Conservation (phyloP, 1,140 invertebrate genomes). For the Listronotus bonariensis region DNA sequence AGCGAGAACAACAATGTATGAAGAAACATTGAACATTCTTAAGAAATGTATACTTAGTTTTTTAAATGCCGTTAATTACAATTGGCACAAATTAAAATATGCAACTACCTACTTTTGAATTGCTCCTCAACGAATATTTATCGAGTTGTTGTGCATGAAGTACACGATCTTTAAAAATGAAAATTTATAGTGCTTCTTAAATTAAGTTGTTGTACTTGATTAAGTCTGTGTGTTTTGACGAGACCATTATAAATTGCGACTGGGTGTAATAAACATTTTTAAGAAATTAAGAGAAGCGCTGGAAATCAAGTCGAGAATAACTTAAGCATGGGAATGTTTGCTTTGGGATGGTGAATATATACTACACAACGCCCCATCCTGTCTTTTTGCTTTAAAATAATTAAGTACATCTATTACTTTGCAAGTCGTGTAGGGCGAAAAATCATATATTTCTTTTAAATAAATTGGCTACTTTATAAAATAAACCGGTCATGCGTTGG, state of each 20-base stretch:
- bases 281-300: conserved; percentile 22
- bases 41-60: too few species aligned
- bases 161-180: conserved; percentile 36
- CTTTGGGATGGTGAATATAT: not conserved
- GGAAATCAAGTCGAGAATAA: conserved; percentile 13
- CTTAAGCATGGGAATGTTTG: conserved; percentile 12
- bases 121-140: conserved; percentile 17
- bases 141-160: conserved; percentile 17
- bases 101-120: too few species aligned
- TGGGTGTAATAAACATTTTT: conserved; percentile 24
- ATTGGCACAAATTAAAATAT: too few species aligned
- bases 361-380: not conserved
- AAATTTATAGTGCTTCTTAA: conserved; percentile 35
- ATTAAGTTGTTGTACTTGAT: conserved; percentile 42
- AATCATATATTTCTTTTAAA: too few species aligned
- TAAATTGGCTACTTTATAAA: too few species aligned
- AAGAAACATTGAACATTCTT: too few species aligned
- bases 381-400: too few species aligned
- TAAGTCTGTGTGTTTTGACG: conserved; percentile 39
- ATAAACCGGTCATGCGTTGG: too few species aligned
- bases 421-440: too few species aligned
- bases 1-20: too few species aligned
- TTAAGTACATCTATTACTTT: too few species aligned
- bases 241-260: conserved; percentile 29
- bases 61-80: too few species aligned